Evolutionary conservation across 1,140 invertebrate genomes (phyloP).

Genomic region (Trichonephila inaurata): DNA sequence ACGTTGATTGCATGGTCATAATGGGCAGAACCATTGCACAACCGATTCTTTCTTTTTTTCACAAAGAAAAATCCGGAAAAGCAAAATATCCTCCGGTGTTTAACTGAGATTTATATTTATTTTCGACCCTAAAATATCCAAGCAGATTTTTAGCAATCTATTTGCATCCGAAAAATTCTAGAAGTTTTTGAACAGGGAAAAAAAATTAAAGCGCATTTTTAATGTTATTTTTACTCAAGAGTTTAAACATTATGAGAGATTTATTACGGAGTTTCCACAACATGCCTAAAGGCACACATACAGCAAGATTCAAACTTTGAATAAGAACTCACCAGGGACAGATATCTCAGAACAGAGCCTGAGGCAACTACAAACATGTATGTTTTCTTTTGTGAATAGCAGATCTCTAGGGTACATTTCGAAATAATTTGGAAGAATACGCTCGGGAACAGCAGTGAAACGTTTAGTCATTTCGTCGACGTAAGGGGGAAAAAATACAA

Average conservation of each 20-base stretch:
- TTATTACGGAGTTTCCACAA: slow-evolving; percentile 55
- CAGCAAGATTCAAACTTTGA: slow-evolving; percentile 62
- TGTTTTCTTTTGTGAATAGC: slow-evolving; percentile 51
- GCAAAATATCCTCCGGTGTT: background rate
- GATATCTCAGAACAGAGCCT: slow-evolving; percentile 47
- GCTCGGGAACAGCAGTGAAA: background rate
- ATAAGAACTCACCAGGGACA: slow-evolving; percentile 66
- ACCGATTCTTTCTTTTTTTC: too few relatives aligned
- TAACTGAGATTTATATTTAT: background rate
- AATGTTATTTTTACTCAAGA: slow-evolving; percentile 45
- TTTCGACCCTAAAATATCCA: slow-evolving; percentile 38
- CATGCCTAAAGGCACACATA: background rate
- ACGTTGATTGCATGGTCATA: too few relatives aligned
- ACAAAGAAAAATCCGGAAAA: too few relatives aligned
- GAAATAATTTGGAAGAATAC: slow-evolving; percentile 56
- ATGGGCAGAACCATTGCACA: too few relatives aligned
- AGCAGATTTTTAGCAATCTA: slow-evolving; percentile 40
- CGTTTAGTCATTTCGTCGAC: slow-evolving; percentile 33
- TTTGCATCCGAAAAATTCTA: slow-evolving; percentile 52
- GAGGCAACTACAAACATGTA: slow-evolving; percentile 46
- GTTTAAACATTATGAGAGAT: slow-evolving; percentile 72
- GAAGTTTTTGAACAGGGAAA: background rate
- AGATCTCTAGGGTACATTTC: slow-evolving; percentile 44
- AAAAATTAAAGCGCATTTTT: too few relatives aligned
- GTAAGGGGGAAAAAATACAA: background rate